Percentiles rank a stretch among this genome's conserved stretches.
Conservation (phyloP, 2,888 invertebrate genomes). For the Arctia plantaginis region DNA sequence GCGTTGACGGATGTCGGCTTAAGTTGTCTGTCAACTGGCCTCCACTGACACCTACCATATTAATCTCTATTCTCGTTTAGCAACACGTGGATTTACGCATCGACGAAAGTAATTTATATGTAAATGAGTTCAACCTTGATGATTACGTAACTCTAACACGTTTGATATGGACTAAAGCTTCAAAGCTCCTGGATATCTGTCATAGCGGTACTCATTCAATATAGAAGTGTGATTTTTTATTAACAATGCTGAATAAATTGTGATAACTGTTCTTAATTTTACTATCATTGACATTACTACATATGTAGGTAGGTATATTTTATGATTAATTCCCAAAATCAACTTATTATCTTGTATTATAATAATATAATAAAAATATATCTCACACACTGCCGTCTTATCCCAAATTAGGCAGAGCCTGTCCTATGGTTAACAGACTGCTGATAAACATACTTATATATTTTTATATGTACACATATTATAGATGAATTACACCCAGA, state of each 20-base stretch:
- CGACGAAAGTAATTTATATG: slow-evolving; percentile 85
- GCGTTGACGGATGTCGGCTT: slow-evolving; percentile 86
- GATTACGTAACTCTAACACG: slow-evolving; percentile 81
- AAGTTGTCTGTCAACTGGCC: slow-evolving; percentile 82
- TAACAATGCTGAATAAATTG: slow-evolving; percentile 12
- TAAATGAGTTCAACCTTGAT: slow-evolving; percentile 83
- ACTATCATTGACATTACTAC: not conserved
- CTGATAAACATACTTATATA: no score
- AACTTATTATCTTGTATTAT: not conserved
- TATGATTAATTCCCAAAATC: not conserved
- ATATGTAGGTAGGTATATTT: not conserved
- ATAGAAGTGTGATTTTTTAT: slow-evolving; percentile 60
- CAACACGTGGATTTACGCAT: slow-evolving; percentile 85
- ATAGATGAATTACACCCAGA: no score
- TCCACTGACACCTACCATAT: slow-evolving; percentile 79
- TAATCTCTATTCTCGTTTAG: slow-evolving; percentile 83
- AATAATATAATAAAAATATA: no score
- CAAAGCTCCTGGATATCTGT: slow-evolving; percentile 66
- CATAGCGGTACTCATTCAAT: slow-evolving; percentile 63
- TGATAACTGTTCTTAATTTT: slow-evolving; percentile 8
- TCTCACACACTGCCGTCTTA: no score
- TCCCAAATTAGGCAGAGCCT: no score
- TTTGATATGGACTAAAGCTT: slow-evolving; percentile 66
- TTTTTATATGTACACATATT: no score
- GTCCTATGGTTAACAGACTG: no score